A percentile compares a stretch with the other conserved stretches of the same genome.
phyloP scores from a whole-genome alignment of 1,140 invertebrate species.

The Lutraria rhynchaena region DNA sequence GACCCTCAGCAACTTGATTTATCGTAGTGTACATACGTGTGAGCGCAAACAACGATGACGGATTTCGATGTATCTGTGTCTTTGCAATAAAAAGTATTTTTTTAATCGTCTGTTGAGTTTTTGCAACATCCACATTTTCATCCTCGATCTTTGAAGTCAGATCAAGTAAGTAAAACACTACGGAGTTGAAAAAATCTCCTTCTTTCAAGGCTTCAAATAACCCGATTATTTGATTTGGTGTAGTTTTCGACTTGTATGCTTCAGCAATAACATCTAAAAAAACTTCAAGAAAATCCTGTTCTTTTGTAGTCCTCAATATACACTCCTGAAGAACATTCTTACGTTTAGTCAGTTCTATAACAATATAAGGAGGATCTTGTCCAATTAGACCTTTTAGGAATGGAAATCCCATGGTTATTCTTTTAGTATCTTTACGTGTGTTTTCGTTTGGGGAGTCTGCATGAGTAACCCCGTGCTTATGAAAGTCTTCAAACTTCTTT shows the following conservation, averaged over 20 bases:
- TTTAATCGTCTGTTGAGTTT: neutral
- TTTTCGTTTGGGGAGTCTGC: neutral
- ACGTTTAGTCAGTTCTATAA: conserved; percentile 33
- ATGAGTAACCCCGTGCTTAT: too few species aligned
- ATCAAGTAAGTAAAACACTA: conserved; percentile 14
- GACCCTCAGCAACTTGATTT: neutral
- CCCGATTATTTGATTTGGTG: neutral
- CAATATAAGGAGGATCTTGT: conserved; percentile 16
- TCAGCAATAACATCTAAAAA: conserved; percentile 6
- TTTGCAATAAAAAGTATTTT: neutral
- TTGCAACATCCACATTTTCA: neutral
- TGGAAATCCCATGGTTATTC: neutral
- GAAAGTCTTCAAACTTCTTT: too few species aligned
- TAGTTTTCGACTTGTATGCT: neutral
- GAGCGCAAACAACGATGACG: neutral
- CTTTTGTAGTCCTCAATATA: neutral
- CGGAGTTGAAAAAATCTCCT: conserved; percentile 11
- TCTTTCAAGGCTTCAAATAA: conserved; percentile 26
- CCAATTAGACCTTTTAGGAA: conserved; percentile 13
- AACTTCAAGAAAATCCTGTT: conserved; percentile 4
- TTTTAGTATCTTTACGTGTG: neutral
- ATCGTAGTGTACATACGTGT: neutral
- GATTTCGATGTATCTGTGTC: neutral
- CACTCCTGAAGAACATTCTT: conserved; percentile 9
- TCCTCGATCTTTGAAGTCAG: neutral